Conservation (phyloP, 1,140 invertebrate species). For the Caenorhabditis inopinata region DNA sequence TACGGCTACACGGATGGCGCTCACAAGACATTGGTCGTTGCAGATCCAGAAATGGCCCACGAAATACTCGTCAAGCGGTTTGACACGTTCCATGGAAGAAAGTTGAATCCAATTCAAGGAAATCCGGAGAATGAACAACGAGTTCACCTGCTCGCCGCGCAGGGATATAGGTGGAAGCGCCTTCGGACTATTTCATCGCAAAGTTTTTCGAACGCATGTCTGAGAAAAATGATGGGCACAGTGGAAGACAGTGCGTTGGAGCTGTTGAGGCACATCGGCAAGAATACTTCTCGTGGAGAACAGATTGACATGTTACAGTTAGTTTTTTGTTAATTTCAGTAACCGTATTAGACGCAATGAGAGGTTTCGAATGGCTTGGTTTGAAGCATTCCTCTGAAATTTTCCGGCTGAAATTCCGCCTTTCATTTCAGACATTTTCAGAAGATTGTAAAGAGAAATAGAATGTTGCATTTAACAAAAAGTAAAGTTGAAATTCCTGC, state of each 20-base stretch:
- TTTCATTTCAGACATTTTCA: too few species aligned
- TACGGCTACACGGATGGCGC: background rate
- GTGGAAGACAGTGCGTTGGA: slow-evolving; percentile 33
- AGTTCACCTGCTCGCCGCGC: slow-evolving; percentile 50
- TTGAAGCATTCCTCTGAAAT: too few species aligned
- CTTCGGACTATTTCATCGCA: slow-evolving; percentile 66
- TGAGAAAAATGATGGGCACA: slow-evolving; percentile 58
- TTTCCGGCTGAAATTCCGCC: too few species aligned
- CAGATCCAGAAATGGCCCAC: slow-evolving; percentile 63
- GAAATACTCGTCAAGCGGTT: slow-evolving; percentile 68
- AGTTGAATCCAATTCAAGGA: slow-evolving; percentile 55
- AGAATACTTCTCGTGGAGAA: background rate
- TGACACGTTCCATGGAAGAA: slow-evolving; percentile 67
- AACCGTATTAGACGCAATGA: too few species aligned
- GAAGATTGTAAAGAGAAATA: too few species aligned
- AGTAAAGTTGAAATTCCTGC: too few species aligned
- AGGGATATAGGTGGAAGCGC: slow-evolving; percentile 63
- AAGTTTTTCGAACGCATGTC: slow-evolving; percentile 66
- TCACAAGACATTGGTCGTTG: slow-evolving; percentile 58
- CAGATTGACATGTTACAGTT: background rate
- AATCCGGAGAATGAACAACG: slow-evolving; percentile 38
- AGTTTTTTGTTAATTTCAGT: background rate
- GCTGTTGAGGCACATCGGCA: background rate
- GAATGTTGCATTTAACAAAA: too few species aligned
- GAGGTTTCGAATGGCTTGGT: too few species aligned